phyloP scores from a whole-genome alignment of 2,113 vertebrate genomes.

The Callocephalon fimbriatum region DNA sequence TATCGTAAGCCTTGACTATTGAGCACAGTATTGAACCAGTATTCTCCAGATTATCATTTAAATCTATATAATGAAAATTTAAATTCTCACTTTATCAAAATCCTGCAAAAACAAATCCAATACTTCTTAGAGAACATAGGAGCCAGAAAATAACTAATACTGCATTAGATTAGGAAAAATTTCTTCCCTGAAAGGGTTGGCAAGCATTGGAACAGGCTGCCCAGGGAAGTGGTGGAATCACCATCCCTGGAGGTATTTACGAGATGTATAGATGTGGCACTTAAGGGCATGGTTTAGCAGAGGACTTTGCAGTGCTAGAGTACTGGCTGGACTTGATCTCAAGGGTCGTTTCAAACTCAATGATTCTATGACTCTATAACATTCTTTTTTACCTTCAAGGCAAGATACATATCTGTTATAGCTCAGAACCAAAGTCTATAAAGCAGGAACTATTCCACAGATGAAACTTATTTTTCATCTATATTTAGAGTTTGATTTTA shows the following conservation, averaged over 20 bases:
- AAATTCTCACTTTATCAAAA: not conserved
- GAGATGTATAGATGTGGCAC: rapidly evolving
- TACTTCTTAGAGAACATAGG: not conserved
- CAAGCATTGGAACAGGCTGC: not conserved
- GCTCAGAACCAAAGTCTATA: not conserved
- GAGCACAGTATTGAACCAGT: not conserved
- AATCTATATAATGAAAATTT: not conserved
- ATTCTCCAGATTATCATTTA: not conserved
- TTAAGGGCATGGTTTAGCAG: not conserved
- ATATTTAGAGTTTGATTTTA: not conserved
- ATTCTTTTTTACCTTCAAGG: not conserved
- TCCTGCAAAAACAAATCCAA: not conserved
- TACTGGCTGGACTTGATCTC: not conserved
- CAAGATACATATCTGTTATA: not conserved
- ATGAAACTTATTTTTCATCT: not conserved
- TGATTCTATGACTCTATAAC: not conserved
- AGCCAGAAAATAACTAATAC: not conserved
- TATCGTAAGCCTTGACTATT: not conserved
- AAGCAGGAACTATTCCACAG: not conserved
- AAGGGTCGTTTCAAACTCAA: not conserved
- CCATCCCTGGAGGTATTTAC: not conserved
- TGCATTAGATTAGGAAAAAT: not conserved
- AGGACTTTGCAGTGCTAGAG: not conserved
- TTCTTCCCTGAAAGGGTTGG: not conserved
- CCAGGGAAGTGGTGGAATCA: not conserved